Conservation (phyloP, 2,888 invertebrate species). For the Heteromurus nitidus region DNA sequence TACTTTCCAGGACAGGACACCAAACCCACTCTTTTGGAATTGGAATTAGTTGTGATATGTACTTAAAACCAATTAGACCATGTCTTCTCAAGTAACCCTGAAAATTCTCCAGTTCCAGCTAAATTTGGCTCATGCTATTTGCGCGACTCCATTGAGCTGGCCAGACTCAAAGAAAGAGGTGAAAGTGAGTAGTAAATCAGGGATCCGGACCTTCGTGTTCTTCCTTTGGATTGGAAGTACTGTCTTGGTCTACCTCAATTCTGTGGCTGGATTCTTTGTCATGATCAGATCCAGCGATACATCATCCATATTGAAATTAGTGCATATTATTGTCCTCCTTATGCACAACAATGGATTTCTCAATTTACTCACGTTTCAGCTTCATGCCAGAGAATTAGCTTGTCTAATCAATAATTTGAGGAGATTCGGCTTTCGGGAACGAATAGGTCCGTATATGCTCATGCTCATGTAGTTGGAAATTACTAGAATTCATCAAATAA, state of each 20-base stretch:
- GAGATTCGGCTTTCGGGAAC: slow-evolving; percentile 8
- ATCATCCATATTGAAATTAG: background rate
- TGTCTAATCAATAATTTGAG: slow-evolving; percentile 18
- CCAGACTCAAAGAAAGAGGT: too few species aligned
- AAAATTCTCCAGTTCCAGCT: too few species aligned
- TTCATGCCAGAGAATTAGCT: background rate
- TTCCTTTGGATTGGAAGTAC: background rate
- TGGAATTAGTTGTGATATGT: too few species aligned
- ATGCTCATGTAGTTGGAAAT: too few species aligned
- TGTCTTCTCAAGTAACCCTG: too few species aligned
- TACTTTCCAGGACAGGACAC: too few species aligned
- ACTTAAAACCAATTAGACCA: too few species aligned
- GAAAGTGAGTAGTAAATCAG: too few species aligned
- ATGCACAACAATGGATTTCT: background rate
- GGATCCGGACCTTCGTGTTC: too few species aligned
- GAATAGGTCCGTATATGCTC: background rate
- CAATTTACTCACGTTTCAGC: background rate
- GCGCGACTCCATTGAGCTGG: slow-evolving; percentile 20
- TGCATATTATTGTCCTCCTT: background rate
- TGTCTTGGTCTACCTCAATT: background rate
- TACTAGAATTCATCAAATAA: too few species aligned
- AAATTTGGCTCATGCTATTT: too few species aligned
- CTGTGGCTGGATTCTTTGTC: background rate
- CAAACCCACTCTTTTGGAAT: too few species aligned
- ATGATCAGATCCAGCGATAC: background rate